Percentiles rank a stretch among this genome's conserved stretches.
These are phyloP conservation scores for Progne subis DNA, from an alignment of 2,113 vertebrate genomes.

Conservation along the genomic window DNA sequence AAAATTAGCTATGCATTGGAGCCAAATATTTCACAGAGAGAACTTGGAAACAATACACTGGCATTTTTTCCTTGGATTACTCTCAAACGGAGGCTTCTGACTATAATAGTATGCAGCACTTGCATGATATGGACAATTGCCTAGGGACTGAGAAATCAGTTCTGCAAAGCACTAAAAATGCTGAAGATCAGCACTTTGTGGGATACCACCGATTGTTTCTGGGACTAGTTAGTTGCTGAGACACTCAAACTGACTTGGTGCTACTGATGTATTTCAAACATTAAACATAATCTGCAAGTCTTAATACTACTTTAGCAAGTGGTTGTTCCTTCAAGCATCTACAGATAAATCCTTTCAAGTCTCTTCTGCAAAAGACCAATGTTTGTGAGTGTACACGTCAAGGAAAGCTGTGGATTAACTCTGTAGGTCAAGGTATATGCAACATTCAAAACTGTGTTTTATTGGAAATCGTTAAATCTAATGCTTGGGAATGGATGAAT, in stretches of 20 bases:
- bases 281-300: not conserved
- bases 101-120: slow-evolving; percentile 24
- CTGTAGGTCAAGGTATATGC: not conserved
- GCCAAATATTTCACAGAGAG: slow-evolving; percentile 45
- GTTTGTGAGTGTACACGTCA: not conserved
- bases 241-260: not conserved
- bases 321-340: not conserved
- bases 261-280: slow-evolving; percentile 30
- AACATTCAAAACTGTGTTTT: not conserved
- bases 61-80: slow-evolving; percentile 38
- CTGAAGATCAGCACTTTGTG: slow-evolving; percentile 29
- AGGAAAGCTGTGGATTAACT: not conserved
- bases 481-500: not conserved
- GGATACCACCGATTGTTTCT: not conserved
- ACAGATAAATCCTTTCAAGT: not conserved
- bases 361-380: not conserved
- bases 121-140: slow-evolving; percentile 45
- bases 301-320: not conserved
- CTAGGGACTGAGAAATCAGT: slow-evolving; percentile 30
- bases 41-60: slow-evolving; percentile 44
- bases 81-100: slow-evolving; percentile 42
- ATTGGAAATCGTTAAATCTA: not conserved
- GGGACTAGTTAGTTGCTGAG: not conserved
- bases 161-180: slow-evolving; percentile 18
- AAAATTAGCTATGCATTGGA: slow-evolving; percentile 19